Percentiles rank a stretch among this genome's conserved stretches.
Evolutionary conservation across 2,888 invertebrate genomes (phyloP).

Genomic region (Peribatodes rhomboidaria): DNA sequence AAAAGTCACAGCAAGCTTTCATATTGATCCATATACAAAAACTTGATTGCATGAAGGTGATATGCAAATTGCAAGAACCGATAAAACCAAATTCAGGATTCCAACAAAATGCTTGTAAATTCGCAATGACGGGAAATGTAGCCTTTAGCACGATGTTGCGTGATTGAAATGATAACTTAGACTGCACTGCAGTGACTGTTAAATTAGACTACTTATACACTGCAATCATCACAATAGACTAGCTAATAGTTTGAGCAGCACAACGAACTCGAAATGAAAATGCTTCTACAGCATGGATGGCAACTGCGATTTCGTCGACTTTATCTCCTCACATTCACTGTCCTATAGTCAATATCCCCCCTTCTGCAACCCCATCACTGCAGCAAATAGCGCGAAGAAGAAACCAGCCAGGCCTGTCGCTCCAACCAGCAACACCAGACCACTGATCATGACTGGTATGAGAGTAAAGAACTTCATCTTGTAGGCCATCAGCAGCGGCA

Average conservation of each 20-base stretch:
- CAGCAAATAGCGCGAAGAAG: slow-evolving; percentile 95
- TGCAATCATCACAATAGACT: slow-evolving; percentile 33
- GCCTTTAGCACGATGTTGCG: no score
- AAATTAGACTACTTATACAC: no score
- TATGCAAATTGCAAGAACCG: not conserved
- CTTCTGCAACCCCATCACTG: slow-evolving; percentile 91
- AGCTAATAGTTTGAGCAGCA: slow-evolving; percentile 41
- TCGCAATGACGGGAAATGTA: not conserved
- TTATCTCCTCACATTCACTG: slow-evolving; percentile 49
- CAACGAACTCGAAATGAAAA: slow-evolving; percentile 49
- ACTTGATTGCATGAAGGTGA: not conserved
- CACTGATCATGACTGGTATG: slow-evolving; percentile 91
- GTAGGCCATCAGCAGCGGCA: slow-evolving; percentile 93
- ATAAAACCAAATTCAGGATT: not conserved
- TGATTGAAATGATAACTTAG: no score
- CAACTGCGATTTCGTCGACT: slow-evolving; percentile 74
- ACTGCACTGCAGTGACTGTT: no score
- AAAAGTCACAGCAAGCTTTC: not conserved
- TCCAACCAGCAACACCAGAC: slow-evolving; percentile 90
- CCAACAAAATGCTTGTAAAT: not conserved
- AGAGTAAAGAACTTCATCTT: slow-evolving; percentile 93
- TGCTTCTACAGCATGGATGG: slow-evolving; percentile 70
- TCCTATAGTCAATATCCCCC: slow-evolving; percentile 68
- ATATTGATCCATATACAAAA: slow-evolving; percentile 21
- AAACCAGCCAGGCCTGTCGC: slow-evolving; percentile 94